Evolutionary conservation across 2,888 invertebrate species (phyloP).

Genomic region (Galeopsomyia nigrocyanea): DNA sequence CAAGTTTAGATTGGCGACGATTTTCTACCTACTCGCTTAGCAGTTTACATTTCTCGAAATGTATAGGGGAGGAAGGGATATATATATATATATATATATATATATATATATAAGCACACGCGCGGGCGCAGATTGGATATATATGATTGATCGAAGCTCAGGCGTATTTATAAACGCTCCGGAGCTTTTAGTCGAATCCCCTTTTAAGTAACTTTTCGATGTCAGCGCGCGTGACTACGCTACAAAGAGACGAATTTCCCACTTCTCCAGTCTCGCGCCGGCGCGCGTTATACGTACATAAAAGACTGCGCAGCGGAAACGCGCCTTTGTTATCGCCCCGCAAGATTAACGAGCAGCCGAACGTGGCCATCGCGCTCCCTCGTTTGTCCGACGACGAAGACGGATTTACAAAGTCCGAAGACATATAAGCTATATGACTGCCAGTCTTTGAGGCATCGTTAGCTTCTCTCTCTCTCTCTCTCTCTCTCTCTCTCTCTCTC

Average conservation of each 20-base stretch:
- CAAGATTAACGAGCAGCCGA: constrained; percentile 35
- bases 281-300: background rate
- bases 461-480: too few species aligned
- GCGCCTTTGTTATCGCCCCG: constrained; percentile 31
- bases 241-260: constrained; percentile 25
- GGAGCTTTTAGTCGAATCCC: background rate
- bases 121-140: background rate
- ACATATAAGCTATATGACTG: too few species aligned
- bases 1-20: too few species aligned
- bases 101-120: too few species aligned
- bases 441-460: too few species aligned
- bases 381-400: constrained; percentile 10
- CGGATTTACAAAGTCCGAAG: too few species aligned
- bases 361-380: background rate
- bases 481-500: too few species aligned
- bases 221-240: constrained; percentile 11
- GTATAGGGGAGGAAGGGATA: too few species aligned
- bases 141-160: constrained; percentile 31
- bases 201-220: constrained; percentile 22
- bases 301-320: background rate
- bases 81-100: too few species aligned
- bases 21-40: too few species aligned
- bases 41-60: too few species aligned
- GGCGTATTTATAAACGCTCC: background rate
- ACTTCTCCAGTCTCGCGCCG: too few species aligned